These are phyloP conservation scores for Pangasius djambal DNA, from an alignment of 2,797 vertebrate genomes.

Conservation along the genomic window DNA sequence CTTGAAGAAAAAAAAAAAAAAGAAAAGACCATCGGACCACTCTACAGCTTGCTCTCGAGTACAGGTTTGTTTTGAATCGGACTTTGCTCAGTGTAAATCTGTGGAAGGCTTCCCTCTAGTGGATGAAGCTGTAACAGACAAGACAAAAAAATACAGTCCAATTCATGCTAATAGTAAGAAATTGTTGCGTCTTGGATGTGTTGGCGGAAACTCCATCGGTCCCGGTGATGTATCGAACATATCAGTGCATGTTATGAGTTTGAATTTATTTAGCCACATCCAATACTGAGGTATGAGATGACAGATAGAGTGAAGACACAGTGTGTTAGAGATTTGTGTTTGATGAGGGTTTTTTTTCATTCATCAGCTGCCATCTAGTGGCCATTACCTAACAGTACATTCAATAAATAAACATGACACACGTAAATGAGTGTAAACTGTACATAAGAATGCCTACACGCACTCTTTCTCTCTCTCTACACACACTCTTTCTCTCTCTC, in stretches of 20 bases:
- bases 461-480: neutral
- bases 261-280: neutral
- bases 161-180: no score
- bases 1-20: neutral
- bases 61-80: neutral
- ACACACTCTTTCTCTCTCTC: neutral
- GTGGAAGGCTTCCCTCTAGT: slow-evolving; percentile 28
- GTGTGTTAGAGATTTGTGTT: neutral
- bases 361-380: slow-evolving; percentile 53
- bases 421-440: neutral
- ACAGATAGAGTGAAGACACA: neutral
- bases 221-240: neutral
- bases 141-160: no score
- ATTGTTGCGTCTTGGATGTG: neutral
- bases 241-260: neutral
- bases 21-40: neutral
- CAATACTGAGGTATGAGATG: neutral
- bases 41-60: neutral
- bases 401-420: neutral
- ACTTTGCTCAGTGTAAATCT: neutral
- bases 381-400: neutral
- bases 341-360: neutral
- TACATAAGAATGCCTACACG: neutral
- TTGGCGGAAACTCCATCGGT: neutral
- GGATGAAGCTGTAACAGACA: neutral